Evolutionary conservation across 2,888 invertebrate genomes (phyloP).

Genomic region (Thymelicus acteon): DNA sequence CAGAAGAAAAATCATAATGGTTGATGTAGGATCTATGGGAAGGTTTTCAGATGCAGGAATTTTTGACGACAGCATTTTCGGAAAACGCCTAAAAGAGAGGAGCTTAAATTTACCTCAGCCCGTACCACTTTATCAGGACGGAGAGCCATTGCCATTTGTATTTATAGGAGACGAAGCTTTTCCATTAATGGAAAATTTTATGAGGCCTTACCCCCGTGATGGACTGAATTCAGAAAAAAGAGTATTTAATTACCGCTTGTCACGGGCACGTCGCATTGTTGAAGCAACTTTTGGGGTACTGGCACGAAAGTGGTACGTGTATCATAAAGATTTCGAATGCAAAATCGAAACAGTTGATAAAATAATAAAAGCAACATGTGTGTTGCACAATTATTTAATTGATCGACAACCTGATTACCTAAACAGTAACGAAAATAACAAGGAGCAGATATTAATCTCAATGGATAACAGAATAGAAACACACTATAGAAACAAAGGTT

Average conservation of each 20-base stretch:
- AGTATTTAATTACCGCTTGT: constrained; percentile 12
- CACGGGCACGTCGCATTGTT: constrained; percentile 40
- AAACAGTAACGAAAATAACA: background rate
- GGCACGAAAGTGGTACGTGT: constrained; percentile 42
- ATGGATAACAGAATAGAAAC: background rate
- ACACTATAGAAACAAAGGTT: background rate
- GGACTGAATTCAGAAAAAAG: background rate
- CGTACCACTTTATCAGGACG: constrained; percentile 33
- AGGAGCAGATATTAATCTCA: constrained; percentile 17
- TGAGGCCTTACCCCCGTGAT: constrained; percentile 46
- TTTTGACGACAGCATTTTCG: constrained; percentile 40
- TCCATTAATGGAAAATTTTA: constrained; percentile 43
- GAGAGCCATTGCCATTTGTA: constrained; percentile 43
- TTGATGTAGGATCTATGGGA: constrained; percentile 40
- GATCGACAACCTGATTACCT: constrained; percentile 12
- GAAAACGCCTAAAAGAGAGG: constrained; percentile 40
- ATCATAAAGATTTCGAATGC: constrained; percentile 38
- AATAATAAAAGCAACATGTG: constrained; percentile 35
- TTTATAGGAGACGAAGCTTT: constrained; percentile 44
- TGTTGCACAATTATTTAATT: constrained; percentile 37
- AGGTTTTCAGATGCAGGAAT: constrained; percentile 42
- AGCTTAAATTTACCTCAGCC: constrained; percentile 42
- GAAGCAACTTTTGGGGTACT: constrained; percentile 47
- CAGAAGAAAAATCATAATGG: constrained; percentile 41
- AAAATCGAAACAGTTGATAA: constrained; percentile 37